These are phyloP conservation scores for Drosophila yooni DNA, from an alignment of 2,888 invertebrate species.

Conservation along the genomic window DNA sequence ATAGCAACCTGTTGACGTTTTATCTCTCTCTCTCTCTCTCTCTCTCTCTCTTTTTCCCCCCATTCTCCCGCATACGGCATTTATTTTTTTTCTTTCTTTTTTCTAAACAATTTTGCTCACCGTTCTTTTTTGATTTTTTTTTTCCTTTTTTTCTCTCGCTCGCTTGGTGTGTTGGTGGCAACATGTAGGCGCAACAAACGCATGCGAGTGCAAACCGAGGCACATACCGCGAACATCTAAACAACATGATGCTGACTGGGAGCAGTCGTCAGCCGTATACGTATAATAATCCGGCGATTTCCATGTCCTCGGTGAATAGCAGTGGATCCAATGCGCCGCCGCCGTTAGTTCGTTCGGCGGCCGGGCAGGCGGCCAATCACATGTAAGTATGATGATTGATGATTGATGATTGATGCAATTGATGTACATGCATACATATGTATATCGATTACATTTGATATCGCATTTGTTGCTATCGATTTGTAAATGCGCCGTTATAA, in stretches of 20 bases:
- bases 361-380: conserved; percentile 85
- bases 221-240: conserved; percentile 81
- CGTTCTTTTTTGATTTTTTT: conserved; percentile 12
- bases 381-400: conserved; percentile 78
- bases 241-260: conserved; percentile 80
- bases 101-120: conserved; percentile 27
- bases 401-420: conserved; percentile 10
- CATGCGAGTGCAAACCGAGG: conserved; percentile 74
- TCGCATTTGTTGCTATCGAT: conserved; percentile 49
- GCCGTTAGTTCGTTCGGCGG: conserved; percentile 86
- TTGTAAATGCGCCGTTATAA: conserved; percentile 39
- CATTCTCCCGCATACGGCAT: conserved; percentile 28
- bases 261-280: conserved; percentile 81
- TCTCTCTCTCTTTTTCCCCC: conserved; percentile 2
- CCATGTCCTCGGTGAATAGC: conserved; percentile 84
- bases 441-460: conserved; percentile 27
- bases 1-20: conserved; percentile 53
- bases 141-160: conserved; percentile 2
- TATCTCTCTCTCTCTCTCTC: conserved; percentile 12
- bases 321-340: conserved; percentile 86
- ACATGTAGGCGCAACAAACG: conserved; percentile 74
- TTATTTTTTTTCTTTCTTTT: conserved; percentile 3
- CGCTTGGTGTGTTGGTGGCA: background rate
- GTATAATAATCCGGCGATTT: conserved; percentile 83
- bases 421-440: conserved; percentile 14